A percentile compares a stretch with the other conserved stretches of the same genome.
Evolutionary conservation across 2,888 invertebrate species (phyloP).

Genomic region (Eudasyphora cyanicolor): DNA sequence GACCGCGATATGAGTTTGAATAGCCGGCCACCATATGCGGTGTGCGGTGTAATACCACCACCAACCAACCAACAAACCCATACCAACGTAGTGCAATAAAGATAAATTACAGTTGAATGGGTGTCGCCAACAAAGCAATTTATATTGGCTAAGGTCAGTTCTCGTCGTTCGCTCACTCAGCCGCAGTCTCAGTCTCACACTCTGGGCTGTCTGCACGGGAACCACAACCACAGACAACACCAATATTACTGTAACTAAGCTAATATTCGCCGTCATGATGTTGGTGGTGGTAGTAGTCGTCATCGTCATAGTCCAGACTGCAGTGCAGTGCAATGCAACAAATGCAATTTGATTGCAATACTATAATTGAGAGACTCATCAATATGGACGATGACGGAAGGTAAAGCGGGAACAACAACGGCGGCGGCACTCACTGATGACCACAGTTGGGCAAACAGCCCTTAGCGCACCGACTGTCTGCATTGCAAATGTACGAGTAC

Average conservation of each 20-base stretch:
- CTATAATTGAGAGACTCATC: slow-evolving; percentile 16
- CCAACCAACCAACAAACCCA: neutral
- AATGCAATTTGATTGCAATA: slow-evolving; percentile 25
- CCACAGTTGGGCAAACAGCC: neutral
- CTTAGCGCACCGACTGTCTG: neutral
- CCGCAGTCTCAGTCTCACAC: neutral
- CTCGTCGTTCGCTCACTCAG: neutral
- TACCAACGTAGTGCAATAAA: slow-evolving; percentile 14
- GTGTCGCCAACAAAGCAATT: slow-evolving; percentile 13
- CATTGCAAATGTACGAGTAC: neutral
- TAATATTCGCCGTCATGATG: too few species aligned
- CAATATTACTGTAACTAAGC: neutral
- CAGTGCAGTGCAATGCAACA: neutral
- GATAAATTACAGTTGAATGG: slow-evolving; percentile 23
- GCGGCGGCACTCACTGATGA: neutral
- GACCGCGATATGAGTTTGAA: too few species aligned
- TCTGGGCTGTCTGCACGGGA: neutral
- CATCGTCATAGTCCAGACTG: neutral
- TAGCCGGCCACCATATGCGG: too few species aligned
- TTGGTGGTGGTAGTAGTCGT: too few species aligned
- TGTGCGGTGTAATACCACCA: slow-evolving; percentile 32
- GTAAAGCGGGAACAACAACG: neutral
- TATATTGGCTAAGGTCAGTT: slow-evolving; percentile 28
- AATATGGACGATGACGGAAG: neutral
- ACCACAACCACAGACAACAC: neutral